phyloP scores from a whole-genome alignment of 2,797 vertebrate genomes.

The Cygnus olor region DNA sequence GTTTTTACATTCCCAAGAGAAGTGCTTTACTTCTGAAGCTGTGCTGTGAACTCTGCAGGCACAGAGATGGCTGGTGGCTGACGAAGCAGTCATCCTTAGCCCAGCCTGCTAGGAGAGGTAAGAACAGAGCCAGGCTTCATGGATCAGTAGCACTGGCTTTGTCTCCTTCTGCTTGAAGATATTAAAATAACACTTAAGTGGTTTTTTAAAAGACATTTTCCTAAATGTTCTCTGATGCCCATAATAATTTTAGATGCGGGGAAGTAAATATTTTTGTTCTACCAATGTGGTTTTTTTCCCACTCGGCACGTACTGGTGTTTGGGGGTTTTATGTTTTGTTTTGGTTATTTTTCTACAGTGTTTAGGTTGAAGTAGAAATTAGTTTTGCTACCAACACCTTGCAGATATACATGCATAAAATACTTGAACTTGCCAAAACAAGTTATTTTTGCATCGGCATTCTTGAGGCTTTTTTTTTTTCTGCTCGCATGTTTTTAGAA shows the following conservation, averaged over 20 bases:
- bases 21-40: background rate
- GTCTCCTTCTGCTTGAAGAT: background rate
- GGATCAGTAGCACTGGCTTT: background rate
- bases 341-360: constrained; percentile 14
- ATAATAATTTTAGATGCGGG: constrained; percentile 14
- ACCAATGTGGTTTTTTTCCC: background rate
- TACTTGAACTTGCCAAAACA: constrained; percentile 38
- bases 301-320: background rate
- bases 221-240: background rate
- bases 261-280: constrained; percentile 50
- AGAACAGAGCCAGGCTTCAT: background rate
- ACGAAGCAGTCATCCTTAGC: background rate
- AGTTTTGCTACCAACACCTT: constrained; percentile 34
- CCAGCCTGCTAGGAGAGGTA: background rate
- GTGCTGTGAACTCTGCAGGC: background rate
- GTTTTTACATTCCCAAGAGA: background rate
- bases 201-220: background rate
- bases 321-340: background rate
- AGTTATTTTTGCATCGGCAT: constrained; percentile 48
- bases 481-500: constrained; percentile 40
- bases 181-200: constrained; percentile 12
- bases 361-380: constrained; percentile 25
- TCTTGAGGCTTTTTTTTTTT: constrained; percentile 20
- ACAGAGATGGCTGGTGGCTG: background rate
- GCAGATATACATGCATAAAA: background rate